phyloP scores from a whole-genome alignment of 1,140 invertebrate species.

The Neodiprion lecontei region DNA sequence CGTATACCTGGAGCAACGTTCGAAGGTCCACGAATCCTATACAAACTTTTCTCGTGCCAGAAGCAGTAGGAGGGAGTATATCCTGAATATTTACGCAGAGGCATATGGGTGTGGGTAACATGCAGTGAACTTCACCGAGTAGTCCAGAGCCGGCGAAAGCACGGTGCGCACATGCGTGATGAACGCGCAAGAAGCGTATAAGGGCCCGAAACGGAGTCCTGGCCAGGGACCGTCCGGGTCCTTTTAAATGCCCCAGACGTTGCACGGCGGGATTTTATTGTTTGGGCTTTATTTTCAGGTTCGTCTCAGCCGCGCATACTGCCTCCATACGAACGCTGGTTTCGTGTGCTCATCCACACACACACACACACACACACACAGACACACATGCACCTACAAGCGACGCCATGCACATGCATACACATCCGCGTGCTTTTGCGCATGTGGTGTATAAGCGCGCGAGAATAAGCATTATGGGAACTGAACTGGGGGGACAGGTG shows the following conservation, averaged over 20 bases:
- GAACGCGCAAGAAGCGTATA: conserved; percentile 4
- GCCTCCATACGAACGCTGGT: background rate
- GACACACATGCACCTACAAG: background rate
- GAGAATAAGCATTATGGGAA: conserved; percentile 37
- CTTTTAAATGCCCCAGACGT: conserved; percentile 45
- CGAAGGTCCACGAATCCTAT: conserved; percentile 35
- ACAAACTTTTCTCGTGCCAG: conserved; percentile 36
- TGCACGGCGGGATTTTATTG: conserved; percentile 30
- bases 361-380: background rate
- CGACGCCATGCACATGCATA: background rate
- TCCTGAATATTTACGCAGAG: too few species aligned
- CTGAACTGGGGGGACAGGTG: conserved; percentile 47
- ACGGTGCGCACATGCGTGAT: background rate
- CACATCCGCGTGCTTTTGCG: background rate
- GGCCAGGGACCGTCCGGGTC: conserved; percentile 24
- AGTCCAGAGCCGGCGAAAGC: too few species aligned
- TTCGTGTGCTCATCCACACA: background rate
- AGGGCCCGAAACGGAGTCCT: conserved; percentile 10
- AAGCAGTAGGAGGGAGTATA: conserved; percentile 7
- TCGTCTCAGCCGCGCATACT: conserved; percentile 17
- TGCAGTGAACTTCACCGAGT: too few species aligned
- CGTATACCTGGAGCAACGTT: conserved; percentile 3
- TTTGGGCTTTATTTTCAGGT: conserved; percentile 23
- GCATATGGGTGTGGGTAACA: too few species aligned
- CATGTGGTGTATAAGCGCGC: background rate